Evolutionary conservation across 2,888 invertebrate species (phyloP).

Genomic region (Aphodius sticticus): DNA sequence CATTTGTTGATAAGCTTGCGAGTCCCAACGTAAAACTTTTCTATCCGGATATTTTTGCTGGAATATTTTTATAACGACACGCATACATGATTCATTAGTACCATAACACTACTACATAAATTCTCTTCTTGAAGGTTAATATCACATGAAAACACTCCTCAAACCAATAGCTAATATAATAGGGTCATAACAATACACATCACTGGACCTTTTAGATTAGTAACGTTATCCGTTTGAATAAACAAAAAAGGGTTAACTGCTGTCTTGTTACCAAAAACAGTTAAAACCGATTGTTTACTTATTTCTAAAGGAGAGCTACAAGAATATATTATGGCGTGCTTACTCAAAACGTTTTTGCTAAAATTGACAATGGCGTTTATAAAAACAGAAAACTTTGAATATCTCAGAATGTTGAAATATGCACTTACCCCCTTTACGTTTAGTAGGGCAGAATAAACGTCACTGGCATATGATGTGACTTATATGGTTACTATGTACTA

Average conservation of each 20-base stretch:
- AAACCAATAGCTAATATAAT: too few relatives aligned
- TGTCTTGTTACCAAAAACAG: neutral
- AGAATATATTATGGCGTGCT: neutral
- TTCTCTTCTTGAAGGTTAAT: too few relatives aligned
- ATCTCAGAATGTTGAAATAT: constrained; percentile 4
- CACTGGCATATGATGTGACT: too few relatives aligned
- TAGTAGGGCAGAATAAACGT: neutral
- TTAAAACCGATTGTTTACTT: neutral
- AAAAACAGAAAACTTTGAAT: neutral
- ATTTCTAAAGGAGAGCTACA: neutral
- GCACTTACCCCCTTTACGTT: neutral
- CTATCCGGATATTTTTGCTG: too few relatives aligned
- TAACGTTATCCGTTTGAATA: neutral
- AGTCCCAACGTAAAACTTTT: too few relatives aligned
- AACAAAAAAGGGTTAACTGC: neutral
- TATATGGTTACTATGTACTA: too few relatives aligned
- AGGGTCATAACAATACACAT: too few relatives aligned
- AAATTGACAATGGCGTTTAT: constrained; percentile 4
- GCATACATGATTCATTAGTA: too few relatives aligned
- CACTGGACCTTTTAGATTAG: neutral
- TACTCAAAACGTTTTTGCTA: constrained; percentile 4
- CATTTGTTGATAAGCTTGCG: too few relatives aligned
- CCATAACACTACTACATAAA: too few relatives aligned
- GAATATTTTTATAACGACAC: too few relatives aligned
- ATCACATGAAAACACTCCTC: too few relatives aligned